phyloP scores from a whole-genome alignment of 2,888 invertebrate species.

The Folsomia manolachei region DNA sequence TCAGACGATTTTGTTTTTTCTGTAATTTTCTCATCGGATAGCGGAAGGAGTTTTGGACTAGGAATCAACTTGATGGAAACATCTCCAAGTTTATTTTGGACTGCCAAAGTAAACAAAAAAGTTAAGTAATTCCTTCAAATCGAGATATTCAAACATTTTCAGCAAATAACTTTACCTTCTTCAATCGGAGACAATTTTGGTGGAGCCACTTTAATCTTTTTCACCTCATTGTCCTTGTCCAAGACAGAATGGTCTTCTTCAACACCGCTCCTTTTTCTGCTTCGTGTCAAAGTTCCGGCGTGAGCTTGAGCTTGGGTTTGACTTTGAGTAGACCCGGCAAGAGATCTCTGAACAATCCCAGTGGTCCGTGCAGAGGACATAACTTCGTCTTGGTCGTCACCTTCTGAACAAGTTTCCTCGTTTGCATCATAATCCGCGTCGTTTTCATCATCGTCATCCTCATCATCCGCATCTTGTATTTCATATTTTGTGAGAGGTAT shows the following conservation, averaged over 20 bases:
- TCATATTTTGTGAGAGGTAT: background rate
- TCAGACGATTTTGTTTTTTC: background rate
- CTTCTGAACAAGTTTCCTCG: slow-evolving; percentile 27
- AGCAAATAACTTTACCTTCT: background rate
- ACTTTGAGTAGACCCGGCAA: background rate
- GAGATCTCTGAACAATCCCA: slow-evolving; percentile 18
- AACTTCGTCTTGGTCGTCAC: slow-evolving; percentile 34
- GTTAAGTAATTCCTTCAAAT: background rate
- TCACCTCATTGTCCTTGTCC: background rate
- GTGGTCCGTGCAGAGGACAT: slow-evolving; percentile 42
- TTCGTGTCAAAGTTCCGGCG: background rate
- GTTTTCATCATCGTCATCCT: slow-evolving; percentile 40
- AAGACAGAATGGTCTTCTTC: background rate
- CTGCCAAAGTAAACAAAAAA: background rate
- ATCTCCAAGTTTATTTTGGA: slow-evolving; percentile 5
- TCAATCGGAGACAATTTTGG: slow-evolving; percentile 5
- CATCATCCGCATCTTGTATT: slow-evolving; percentile 26
- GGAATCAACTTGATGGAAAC: slow-evolving; percentile 1
- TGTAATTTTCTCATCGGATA: background rate
- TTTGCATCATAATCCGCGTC: slow-evolving; percentile 44
- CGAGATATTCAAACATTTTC: background rate
- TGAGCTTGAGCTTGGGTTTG: background rate
- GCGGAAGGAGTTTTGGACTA: background rate
- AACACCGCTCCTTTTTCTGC: slow-evolving; percentile 5
- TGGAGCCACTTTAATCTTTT: slow-evolving; percentile 10